phyloP scores from a whole-genome alignment of 2,888 invertebrate species.

The Stenotaenia linearis region DNA sequence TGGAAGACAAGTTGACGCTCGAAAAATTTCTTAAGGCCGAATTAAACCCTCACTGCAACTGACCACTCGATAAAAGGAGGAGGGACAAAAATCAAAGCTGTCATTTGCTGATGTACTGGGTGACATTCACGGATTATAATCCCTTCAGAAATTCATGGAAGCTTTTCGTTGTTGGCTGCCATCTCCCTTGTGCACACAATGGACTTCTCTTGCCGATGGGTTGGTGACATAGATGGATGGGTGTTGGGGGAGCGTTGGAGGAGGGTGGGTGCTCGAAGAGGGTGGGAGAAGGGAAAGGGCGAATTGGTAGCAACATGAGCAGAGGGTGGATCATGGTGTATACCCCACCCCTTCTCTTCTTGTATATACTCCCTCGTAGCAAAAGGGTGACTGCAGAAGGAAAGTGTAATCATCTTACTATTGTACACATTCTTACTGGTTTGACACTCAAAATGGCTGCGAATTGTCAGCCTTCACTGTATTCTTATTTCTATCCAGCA shows the following conservation, averaged over 20 bases:
- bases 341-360: constrained; percentile 26
- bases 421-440: constrained; percentile 2
- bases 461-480: background rate
- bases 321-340: constrained; percentile 15
- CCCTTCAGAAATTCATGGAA: constrained; percentile 26
- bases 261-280: background rate
- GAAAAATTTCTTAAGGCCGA: constrained; percentile 10
- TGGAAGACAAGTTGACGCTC: constrained; percentile 7
- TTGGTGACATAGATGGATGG: constrained; percentile 32
- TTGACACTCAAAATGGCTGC: background rate
- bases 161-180: constrained; percentile 27
- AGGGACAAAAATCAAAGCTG: constrained; percentile 22
- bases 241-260: constrained; percentile 8
- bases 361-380: constrained; percentile 14
- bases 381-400: constrained; percentile 20
- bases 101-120: constrained; percentile 21
- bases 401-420: constrained; percentile 19
- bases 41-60: constrained; percentile 3
- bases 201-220: constrained; percentile 21
- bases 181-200: constrained; percentile 10
- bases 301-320: constrained; percentile 28
- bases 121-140: constrained; percentile 14
- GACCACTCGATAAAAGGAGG: constrained; percentile 26
- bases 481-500: background rate
- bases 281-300: constrained; percentile 24